These are phyloP conservation scores for Gadus chalcogrammus DNA, from an alignment of 2,113 vertebrate species.

Conservation along the genomic window DNA sequence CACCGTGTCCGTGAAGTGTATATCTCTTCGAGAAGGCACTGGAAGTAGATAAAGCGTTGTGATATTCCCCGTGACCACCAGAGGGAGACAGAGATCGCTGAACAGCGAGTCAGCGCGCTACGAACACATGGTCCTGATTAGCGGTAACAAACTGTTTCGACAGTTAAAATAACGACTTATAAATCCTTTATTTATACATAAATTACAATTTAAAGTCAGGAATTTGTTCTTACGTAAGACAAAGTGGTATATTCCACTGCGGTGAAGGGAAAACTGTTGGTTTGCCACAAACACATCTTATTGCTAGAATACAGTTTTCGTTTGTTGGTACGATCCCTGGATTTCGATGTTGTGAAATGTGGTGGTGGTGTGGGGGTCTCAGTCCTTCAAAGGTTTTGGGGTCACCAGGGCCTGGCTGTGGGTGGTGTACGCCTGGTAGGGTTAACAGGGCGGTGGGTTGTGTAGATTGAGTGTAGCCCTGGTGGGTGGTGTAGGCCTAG, in stretches of 20 bases:
- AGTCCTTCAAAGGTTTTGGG: background rate
- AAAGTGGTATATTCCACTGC: constrained; percentile 34
- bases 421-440: too few species aligned
- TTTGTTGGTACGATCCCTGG: background rate
- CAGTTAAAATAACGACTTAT: constrained; percentile 41
- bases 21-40: too few species aligned
- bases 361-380: background rate
- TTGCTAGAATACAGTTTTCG: constrained; percentile 32
- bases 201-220: constrained; percentile 66
- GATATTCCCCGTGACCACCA: constrained; percentile 26
- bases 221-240: constrained; percentile 37
- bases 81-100: constrained; percentile 28
- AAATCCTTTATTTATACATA: constrained; percentile 73
- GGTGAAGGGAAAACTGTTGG: constrained; percentile 13
- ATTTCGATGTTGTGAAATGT: constrained; percentile 4
- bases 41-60: too few species aligned
- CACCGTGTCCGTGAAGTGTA: too few species aligned
- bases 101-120: background rate
- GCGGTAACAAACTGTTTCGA: background rate
- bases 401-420: too few species aligned
- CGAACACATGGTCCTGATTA: background rate
- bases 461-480: background rate
- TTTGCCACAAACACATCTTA: constrained; percentile 23
- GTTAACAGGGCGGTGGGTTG: background rate
- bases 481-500: background rate